Base-by-base conservation (phyloP, 2,888 invertebrate genomes). In the Coelopa pilipes region DNA sequence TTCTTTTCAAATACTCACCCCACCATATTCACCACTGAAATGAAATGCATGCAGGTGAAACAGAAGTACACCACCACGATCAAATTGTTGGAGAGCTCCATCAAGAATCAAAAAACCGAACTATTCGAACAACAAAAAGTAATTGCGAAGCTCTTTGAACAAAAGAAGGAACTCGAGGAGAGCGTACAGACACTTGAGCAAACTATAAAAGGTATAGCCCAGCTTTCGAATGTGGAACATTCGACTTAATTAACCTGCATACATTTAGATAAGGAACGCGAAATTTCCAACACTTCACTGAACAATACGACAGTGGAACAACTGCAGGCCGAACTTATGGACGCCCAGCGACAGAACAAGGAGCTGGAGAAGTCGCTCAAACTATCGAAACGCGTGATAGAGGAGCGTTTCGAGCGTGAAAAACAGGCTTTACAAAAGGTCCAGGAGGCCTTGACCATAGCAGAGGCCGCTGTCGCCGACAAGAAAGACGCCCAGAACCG, bases 401-500 rank as follows among this genome's bases (percentile, higher is more conserved):
- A 86, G 5, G 86, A 85, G 71, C 79, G 89, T 50, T 82, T 86
- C 15, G 82, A 83, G 11, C 89, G 89, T 62, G 90, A 90, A 76
- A 82, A 83, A 19, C 88, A 89, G 75, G 89, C 90, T 1, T 87
- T 89, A 79, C 80, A 81, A 10, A 91, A 91, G 82, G 89, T 92
- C 1, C 88, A 88, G 9, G 91, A 92, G 82, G 90, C 91, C 1
- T 81, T 92, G 47, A 85, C 87, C 50, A 79, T 92, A 0, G 89
- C 90, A 45, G 91, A 92, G 79, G 78, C 80, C 2, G 90, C 90
- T 0, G 88, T 90, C 4, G 84, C 84, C n/a, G 92, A 91, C 79
- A 91, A 90, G 80, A 89, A 90, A 74, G 86, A 88, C 2, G 89
- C 90, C 5, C 78, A 90, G 10, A 85, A 87, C 75, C 86, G 89